A percentile compares a stretch with the other conserved stretches of the same genome.
These are phyloP conservation scores for Hyles vespertilio DNA, from an alignment of 1,140 invertebrate species.

Conservation along the genomic window DNA sequence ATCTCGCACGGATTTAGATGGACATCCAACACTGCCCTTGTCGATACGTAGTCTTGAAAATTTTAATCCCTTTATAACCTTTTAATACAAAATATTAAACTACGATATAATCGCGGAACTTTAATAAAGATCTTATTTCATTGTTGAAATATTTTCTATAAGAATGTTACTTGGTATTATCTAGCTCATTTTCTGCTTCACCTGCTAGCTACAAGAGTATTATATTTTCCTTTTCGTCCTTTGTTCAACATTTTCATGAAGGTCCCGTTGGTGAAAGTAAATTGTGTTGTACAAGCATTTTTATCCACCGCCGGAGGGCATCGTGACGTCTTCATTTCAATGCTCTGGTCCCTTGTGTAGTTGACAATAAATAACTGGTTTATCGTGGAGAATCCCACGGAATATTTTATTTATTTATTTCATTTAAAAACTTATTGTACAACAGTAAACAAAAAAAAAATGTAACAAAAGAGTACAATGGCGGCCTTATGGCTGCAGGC, in stretches of 20 bases:
- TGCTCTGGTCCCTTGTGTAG: constrained; percentile 2
- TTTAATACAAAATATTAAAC: too few relatives aligned
- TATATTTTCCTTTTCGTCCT: constrained; percentile 8
- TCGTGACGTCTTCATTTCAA: constrained; percentile 8
- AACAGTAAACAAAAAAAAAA: too few relatives aligned
- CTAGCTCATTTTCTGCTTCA: constrained; percentile 10
- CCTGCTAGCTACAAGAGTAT: constrained; percentile 6
- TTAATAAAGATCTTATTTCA: neutral
- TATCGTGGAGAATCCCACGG: too few relatives aligned
- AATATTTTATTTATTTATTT: too few relatives aligned
- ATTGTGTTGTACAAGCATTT: constrained; percentile 9
- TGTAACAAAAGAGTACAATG: too few relatives aligned
- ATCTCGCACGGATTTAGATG: too few relatives aligned
- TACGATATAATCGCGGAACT: neutral
- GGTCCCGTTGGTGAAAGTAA: constrained; percentile 11
- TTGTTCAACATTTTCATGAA: constrained; percentile 9
- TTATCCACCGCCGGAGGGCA: neutral
- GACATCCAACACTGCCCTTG: too few relatives aligned
- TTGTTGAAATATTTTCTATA: neutral
- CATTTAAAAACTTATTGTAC: too few relatives aligned
- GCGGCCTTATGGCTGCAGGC: too few relatives aligned
- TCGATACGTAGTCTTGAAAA: too few relatives aligned
- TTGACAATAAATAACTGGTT: neutral
- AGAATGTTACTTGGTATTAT: constrained; percentile 3
- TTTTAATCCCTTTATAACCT: too few relatives aligned